Percentiles rank a stretch among this genome's conserved stretches.
phyloP scores from a whole-genome alignment of 2,888 invertebrate species.

The Eupeodes latifasciatus region DNA sequence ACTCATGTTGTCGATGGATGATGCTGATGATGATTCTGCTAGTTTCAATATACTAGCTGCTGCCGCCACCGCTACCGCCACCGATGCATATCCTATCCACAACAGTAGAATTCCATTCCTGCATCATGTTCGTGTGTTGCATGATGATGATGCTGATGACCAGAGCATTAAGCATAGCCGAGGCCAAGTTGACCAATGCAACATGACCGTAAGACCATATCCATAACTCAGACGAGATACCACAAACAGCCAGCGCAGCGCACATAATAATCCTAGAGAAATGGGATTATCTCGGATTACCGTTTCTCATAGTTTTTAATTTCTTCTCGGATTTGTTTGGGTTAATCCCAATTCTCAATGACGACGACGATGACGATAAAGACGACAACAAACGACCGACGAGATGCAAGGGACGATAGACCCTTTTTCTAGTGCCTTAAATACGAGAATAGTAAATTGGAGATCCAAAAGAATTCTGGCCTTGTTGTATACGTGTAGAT shows the following conservation, averaged over 20 bases:
- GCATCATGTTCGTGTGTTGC: slow-evolving; percentile 43
- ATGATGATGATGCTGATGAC: slow-evolving; percentile 6
- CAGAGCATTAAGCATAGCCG: neutral
- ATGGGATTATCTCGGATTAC: slow-evolving; percentile 74
- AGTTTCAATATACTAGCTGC: neutral
- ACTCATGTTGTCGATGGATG: slow-evolving; percentile 46
- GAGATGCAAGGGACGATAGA: neutral
- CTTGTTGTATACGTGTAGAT: no score
- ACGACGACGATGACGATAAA: no score
- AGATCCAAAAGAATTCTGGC: no score
- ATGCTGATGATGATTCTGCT: neutral
- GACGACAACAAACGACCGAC: neutral
- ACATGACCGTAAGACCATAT: slow-evolving; percentile 61
- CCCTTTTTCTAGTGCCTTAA: no score
- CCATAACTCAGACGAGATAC: slow-evolving; percentile 58
- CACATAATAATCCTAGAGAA: slow-evolving; percentile 65
- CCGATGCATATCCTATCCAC: neutral
- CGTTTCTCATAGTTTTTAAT: slow-evolving; percentile 70
- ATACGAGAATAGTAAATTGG: no score
- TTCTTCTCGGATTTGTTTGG: slow-evolving; percentile 36
- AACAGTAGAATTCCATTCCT: neutral
- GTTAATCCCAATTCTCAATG: neutral
- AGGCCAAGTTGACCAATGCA: slow-evolving; percentile 63
- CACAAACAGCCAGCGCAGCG: neutral
- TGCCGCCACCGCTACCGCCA: slow-evolving; percentile 38